Percentiles rank a stretch among this genome's conserved stretches.
phyloP scores from a whole-genome alignment of 2,888 invertebrate species.

The Phaedon cochleariae region DNA sequence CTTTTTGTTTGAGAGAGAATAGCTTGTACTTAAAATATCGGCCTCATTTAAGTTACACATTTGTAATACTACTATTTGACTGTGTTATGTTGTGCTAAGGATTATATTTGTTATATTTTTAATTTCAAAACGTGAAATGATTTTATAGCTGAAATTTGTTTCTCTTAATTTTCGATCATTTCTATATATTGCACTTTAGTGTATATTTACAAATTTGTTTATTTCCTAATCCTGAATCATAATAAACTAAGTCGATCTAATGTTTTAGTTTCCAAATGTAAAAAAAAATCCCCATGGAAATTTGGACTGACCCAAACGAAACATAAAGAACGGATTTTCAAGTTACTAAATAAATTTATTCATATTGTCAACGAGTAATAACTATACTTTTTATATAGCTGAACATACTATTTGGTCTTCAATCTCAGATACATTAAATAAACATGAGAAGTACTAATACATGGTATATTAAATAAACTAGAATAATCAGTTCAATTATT shows the following conservation, averaged over 20 bases:
- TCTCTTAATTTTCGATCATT: neutral
- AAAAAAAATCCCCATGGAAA: too few relatives aligned
- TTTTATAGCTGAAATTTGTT: neutral
- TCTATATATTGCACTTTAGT: neutral
- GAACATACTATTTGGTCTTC: constrained; percentile 51
- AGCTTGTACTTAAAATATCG: constrained; percentile 28
- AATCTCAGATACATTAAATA: constrained; percentile 42
- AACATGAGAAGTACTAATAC: constrained; percentile 17
- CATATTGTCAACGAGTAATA: constrained; percentile 59
- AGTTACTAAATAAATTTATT: constrained; percentile 59
- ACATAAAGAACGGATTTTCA: constrained; percentile 4
- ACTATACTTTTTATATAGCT: constrained; percentile 46
- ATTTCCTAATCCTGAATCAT: neutral
- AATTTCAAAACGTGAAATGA: neutral
- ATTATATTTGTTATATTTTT: neutral
- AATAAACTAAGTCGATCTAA: too few relatives aligned
- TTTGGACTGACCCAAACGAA: too few relatives aligned
- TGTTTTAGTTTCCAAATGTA: too few relatives aligned
- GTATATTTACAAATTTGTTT: neutral
- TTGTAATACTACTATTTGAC: constrained; percentile 17
- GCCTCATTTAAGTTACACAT: constrained; percentile 13
- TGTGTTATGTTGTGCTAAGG: constrained; percentile 11
- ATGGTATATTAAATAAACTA: neutral
- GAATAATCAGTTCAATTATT: constrained; percentile 6
- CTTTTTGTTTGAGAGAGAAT: neutral